phyloP scores from a whole-genome alignment of 1,140 invertebrate species.

The Bemisia tabaci region DNA sequence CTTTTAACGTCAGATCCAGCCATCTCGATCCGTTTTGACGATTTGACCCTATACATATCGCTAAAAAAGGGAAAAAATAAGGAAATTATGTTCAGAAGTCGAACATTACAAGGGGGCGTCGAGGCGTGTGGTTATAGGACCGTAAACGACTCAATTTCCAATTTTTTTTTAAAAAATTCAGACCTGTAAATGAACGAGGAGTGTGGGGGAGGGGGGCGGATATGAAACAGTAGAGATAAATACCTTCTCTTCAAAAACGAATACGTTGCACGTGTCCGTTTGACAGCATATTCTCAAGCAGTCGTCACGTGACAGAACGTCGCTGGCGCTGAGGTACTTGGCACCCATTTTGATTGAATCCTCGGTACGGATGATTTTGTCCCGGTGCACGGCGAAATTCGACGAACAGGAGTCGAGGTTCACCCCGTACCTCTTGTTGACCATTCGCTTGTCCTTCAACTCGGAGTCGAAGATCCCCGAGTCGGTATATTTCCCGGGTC shows the following conservation, averaged over 20 bases:
- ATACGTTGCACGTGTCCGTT: conserved; percentile 74
- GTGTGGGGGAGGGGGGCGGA: too few species aligned
- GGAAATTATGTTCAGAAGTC: too few species aligned
- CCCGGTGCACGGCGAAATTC: conserved; percentile 69
- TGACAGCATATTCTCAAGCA: conserved; percentile 76
- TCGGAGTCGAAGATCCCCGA: neutral
- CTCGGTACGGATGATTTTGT: conserved; percentile 81
- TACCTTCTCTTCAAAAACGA: conserved; percentile 85
- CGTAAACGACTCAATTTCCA: too few species aligned
- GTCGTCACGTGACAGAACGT: conserved; percentile 60
- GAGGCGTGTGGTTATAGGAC: too few species aligned
- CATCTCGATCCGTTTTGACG: too few species aligned
- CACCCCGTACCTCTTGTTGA: neutral
- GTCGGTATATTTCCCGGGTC: neutral
- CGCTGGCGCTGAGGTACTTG: conserved; percentile 71
- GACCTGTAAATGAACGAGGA: too few species aligned
- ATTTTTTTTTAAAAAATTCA: too few species aligned
- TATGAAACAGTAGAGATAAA: too few species aligned
- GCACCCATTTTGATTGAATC: conserved; percentile 77
- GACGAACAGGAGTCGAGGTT: conserved; percentile 32
- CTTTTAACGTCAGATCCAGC: too few species aligned
- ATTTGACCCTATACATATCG: too few species aligned
- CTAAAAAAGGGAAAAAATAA: too few species aligned
- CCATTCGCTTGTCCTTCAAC: neutral
- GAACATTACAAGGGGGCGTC: too few species aligned